Base-by-base conservation (phyloP, 2,113 vertebrate species). In the Coracopsis vasa region DNA sequence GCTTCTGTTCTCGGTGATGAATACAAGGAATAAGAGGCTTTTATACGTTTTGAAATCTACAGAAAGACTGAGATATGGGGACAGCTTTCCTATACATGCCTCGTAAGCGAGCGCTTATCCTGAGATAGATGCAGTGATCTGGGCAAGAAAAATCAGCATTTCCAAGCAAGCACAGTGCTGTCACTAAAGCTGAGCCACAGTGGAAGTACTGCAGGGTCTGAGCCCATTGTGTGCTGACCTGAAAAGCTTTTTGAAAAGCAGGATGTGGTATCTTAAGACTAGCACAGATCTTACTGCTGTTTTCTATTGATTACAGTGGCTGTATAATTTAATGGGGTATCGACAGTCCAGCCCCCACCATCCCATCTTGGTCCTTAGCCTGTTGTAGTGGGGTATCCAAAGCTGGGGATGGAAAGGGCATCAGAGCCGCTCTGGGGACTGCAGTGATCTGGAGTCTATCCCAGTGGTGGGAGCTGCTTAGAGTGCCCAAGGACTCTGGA, bases 1-100 rank as follows among this genome's bases (percentile, higher is more conserved):
- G 88, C 85, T 72, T 90, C 95, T 95, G 80, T 94, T 95, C 93
- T 66, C 20, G 29, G 81, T 70, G 92, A 93, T 93, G 87, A 97
- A 90, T 92, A 77, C 92, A 70, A 90, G 87, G 87, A 91, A 77
- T 89, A 77, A 94, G 94, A 96, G 81, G 84, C 80, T 92, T 95
- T 96, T 92, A 91, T 90, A 60, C 0, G 0, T 87, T 69, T 23
- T 44, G 87, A 80, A 79, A 65, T 82, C 82, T 74, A 11, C 82
- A 80, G 88, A 53, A 81, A 80, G 70, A 60, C 73, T 88, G 86
- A 93, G 81, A 88, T 84, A 88, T 35, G 67, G 70, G 80, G 89
- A 94, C 93, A 91, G 94, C 91, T 95, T 91, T 90, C 54, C 67
- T 84, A 92, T 89, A 74, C 47, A 6, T 27, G 24, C 47, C 77